Base-by-base conservation (phyloP, 2,888 invertebrate species). In the Acrobasis repandana region DNA sequence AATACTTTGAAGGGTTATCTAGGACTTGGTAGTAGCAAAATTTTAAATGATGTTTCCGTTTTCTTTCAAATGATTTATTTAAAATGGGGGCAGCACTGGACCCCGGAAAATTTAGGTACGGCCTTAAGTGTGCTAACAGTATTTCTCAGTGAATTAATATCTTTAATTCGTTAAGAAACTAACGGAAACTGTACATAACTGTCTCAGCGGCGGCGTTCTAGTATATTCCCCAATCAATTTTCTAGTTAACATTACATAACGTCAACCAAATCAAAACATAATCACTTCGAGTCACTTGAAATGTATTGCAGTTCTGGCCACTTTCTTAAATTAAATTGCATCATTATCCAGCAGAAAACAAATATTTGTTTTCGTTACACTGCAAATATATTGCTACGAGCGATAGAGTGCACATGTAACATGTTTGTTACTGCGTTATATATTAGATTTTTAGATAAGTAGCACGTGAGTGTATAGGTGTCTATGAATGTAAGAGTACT, bases 201-300 rank as follows among this genome's bases (percentile, higher is more conserved):
- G 9, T 50, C 48, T 1, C 50, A 34, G n/a, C 34, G 51, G 6
- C 9, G 34, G n/a, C 34, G 33, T 34, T 51, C 33, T 51, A 34
- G 34, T 51, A 51, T 51, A 51, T 51, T 51, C 33, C 2, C n/a
- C 15, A 34, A 51, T 51, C 51, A 51, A 50, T 34, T 51, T 51
- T 51, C 51, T 51, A 51, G 33, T 34, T 51, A 51, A 33, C 28
- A 9, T 51, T 51, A 51, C 15, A 51, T 51, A 51, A 51, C n/a
- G n/a, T 15, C 20, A 50, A 11, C 5, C 20, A 11, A 10, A 36
- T 36, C 11, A 15, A 36, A 52, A 43, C n/a, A 43, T 43, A n/a
- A 43, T 43, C n/a, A n/a, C 43, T 43, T 43, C n/a, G 43, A 43
- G 43, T 11, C 43, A 43, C n/a, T n/a, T 43, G n/a, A 43, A 43